Base-by-base conservation (phyloP, 2,113 vertebrate genomes). In the Dendrocopos noguchii region DNA sequence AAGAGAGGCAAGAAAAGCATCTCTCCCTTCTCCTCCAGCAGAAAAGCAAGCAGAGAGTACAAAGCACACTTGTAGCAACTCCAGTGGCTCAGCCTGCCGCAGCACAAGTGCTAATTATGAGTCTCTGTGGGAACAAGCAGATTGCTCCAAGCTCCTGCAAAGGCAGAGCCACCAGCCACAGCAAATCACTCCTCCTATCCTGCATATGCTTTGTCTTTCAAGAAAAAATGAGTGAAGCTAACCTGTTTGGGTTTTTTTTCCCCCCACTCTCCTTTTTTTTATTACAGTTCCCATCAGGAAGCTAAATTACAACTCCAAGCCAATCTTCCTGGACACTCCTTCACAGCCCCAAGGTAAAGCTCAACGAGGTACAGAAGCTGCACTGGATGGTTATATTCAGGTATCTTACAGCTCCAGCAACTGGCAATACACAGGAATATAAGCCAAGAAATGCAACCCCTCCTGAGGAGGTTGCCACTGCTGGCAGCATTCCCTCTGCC, bases 181-280 rank as follows among this genome's bases (percentile, higher is more conserved):
- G 75, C 64, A 59, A 21, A 66, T 24, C 1, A 0, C 52, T 27
- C 5, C 0, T 3, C 3, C 0, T 3, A 19, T 15, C 75, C 57
- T 28, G 29, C 36, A 42, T 0, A 2, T 0, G 17, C 47, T 31
- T 44, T 31, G 36, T 22, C 72, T 82, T 52, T 72, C 67, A 53
- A 44, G 28, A 81, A 76, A 20, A 34, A 28, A 25, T 68, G 8
- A 68, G 29, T 8, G 14, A 1, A 6, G 47, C 17, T 31, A 59
- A 39, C 6, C 10, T 52, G 22, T 21, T 50, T 50, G 39, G 39
- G 36, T 21, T 42, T 42, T 42, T 44, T 15, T 5, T 22, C 22
- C 12, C 15, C 55, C 15, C 7, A 14, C 14, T 3, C 47, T 63
- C 36, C 10, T 36, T n/a, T 31, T 24, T 61, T 36, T 31, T 50